These are phyloP conservation scores for Labroides dimidiatus DNA, from an alignment of 2,797 vertebrate genomes.

Conservation along the genomic window DNA sequence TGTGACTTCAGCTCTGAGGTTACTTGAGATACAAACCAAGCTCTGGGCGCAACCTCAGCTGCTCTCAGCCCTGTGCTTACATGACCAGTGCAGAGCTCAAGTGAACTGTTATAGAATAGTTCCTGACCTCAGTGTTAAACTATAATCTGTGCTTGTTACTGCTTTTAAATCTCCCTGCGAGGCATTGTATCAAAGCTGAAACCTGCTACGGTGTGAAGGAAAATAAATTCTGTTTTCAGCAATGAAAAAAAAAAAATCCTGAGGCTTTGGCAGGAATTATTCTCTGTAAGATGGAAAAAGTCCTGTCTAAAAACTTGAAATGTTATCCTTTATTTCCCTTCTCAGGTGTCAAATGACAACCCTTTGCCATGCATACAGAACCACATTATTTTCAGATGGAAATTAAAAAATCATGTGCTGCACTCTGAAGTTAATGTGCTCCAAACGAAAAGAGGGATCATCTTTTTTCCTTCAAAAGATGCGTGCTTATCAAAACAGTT, in stretches of 20 bases:
- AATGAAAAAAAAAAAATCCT: conserved; percentile 9
- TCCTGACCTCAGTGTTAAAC: conserved; percentile 59
- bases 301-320: neutral
- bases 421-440: conserved; percentile 44
- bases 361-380: conserved; percentile 10
- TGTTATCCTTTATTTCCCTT: conserved; percentile 10
- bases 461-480: conserved; percentile 57
- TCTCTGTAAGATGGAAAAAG: conserved; percentile 24
- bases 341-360: conserved; percentile 10
- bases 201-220: conserved; percentile 5
- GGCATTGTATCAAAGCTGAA: conserved; percentile 27
- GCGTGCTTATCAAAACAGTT: conserved; percentile 70
- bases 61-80: conserved; percentile 46
- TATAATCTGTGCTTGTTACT: conserved; percentile 52
- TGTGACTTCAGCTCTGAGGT: conserved; percentile 60
- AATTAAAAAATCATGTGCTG: conserved; percentile 47
- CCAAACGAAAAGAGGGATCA: conserved; percentile 50
- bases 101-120: conserved; percentile 55
- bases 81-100: conserved; percentile 55
- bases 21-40: conserved; percentile 60
- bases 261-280: conserved; percentile 4
- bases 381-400: conserved; percentile 33
- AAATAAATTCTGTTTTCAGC: conserved; percentile 12
- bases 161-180: conserved; percentile 47
- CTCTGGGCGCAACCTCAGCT: conserved; percentile 41